phyloP scores from a whole-genome alignment of 1,140 invertebrate genomes.

The Proctacanthus coquilletti region DNA sequence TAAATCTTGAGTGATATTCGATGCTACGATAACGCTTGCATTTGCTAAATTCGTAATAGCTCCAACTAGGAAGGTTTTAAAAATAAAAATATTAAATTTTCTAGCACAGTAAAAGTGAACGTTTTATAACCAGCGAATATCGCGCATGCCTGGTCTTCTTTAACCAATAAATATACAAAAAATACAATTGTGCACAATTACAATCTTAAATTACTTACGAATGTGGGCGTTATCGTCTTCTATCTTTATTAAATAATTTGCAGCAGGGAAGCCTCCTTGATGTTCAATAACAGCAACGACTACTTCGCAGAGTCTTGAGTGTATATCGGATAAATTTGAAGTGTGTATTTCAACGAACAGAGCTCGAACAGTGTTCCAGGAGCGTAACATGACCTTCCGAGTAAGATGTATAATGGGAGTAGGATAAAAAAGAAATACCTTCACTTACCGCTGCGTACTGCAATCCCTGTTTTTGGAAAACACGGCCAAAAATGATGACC shows the following conservation, averaged over 20 bases:
- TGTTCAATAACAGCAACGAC: constrained; percentile 8
- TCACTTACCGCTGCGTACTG: constrained; percentile 9
- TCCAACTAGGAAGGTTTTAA: constrained; percentile 7
- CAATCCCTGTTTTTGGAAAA: constrained; percentile 4
- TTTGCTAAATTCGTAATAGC: constrained; percentile 4
- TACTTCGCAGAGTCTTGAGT: constrained; percentile 10
- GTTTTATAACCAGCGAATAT: no score
- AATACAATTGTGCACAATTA: no score
- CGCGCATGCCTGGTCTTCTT: no score
- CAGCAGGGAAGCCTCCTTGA: constrained; percentile 7
- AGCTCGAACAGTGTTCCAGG: constrained; percentile 1
- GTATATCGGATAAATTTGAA: constrained; percentile 8
- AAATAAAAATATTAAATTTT: constrained; percentile 1
- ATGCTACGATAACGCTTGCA: constrained; percentile 5
- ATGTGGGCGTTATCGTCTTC: constrained; percentile 8
- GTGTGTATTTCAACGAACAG: constrained; percentile 6
- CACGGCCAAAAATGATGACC: constrained; percentile 9
- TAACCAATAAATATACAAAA: not conserved
- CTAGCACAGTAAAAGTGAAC: no score
- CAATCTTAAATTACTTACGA: constrained; percentile 9
- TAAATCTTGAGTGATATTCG: constrained; percentile 2
- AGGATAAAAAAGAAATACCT: not conserved
- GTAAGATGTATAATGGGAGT: not conserved
- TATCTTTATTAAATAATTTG: constrained; percentile 9
- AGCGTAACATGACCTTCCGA: not conserved